These are phyloP conservation scores for Mamestra configurata DNA, from an alignment of 1,140 invertebrate species.

Conservation along the genomic window DNA sequence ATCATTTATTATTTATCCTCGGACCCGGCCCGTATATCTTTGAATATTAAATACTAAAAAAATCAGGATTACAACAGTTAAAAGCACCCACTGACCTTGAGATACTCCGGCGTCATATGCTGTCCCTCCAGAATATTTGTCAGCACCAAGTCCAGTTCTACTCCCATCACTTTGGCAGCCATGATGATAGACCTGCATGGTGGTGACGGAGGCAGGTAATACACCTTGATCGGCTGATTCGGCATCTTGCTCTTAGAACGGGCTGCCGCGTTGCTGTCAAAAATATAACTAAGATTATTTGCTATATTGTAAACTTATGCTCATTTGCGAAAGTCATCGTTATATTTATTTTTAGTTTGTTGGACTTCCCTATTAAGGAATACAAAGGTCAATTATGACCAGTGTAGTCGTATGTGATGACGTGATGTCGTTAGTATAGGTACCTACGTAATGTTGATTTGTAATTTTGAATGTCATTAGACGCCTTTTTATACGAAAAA, in stretches of 20 bases:
- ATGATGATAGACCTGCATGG: conserved; percentile 92
- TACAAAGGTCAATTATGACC: neutral
- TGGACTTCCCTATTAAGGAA: neutral
- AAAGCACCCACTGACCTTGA: conserved; percentile 88
- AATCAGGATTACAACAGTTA: no score
- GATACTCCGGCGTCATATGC: conserved; percentile 91
- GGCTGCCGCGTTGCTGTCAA: conserved; percentile 78
- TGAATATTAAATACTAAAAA: no score
- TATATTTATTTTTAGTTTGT: neutral
- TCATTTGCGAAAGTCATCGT: neutral
- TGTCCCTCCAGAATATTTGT: conserved; percentile 90
- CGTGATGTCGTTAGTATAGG: no score
- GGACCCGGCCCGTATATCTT: no score
- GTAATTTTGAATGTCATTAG: no score
- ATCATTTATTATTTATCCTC: no score
- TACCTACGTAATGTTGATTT: no score
- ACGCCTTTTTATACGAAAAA: neutral
- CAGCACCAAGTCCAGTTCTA: conserved; percentile 92
- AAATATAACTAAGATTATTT: conserved; percentile 12
- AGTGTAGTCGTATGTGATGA: no score
- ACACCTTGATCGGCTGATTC: conserved; percentile 87
- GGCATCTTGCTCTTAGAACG: conserved; percentile 85
- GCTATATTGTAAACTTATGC: neutral
- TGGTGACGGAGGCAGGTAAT: conserved; percentile 91
- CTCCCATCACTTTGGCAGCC: conserved; percentile 91